phyloP scores from a whole-genome alignment of 2,888 invertebrate genomes.

The Mellilla xanthometata region DNA sequence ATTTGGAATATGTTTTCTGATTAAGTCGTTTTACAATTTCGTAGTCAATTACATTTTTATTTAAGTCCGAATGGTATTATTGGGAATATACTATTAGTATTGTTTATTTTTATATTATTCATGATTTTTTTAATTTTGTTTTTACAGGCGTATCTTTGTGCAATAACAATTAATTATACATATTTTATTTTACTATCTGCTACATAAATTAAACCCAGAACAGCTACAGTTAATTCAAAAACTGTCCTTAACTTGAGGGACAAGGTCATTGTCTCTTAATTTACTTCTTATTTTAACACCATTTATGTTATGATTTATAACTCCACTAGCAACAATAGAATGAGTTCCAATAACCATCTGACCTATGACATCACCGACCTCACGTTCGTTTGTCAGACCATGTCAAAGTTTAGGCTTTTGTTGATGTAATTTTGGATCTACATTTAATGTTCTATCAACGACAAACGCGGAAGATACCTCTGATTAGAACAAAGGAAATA shows the following conservation, averaged over 20 bases:
- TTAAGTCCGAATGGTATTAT: background rate
- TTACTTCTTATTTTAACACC: slow-evolving; percentile 48
- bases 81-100: no score
- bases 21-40: slow-evolving; percentile 3
- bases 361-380: slow-evolving; percentile 70
- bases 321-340: slow-evolving; percentile 53
- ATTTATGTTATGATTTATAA: slow-evolving; percentile 57
- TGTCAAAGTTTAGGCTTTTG: slow-evolving; percentile 46
- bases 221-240: slow-evolving; percentile 38
- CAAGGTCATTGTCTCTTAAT: slow-evolving; percentile 52
- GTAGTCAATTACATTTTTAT: background rate
- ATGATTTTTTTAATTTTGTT: no score
- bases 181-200: no score
- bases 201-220: no score
- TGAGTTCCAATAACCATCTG: slow-evolving; percentile 52
- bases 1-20: background rate
- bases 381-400: slow-evolving; percentile 44
- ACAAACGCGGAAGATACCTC: slow-evolving; percentile 47
- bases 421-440: slow-evolving; percentile 18
- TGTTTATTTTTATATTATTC: no score
- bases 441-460: slow-evolving; percentile 35
- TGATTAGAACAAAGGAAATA: slow-evolving; percentile 32
- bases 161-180: no score
- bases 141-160: no score
- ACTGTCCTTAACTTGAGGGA: slow-evolving; percentile 43